A percentile compares a stretch with the other conserved stretches of the same genome.
phyloP scores from a whole-genome alignment of 2,113 vertebrate species.

The Vimba vimba region DNA sequence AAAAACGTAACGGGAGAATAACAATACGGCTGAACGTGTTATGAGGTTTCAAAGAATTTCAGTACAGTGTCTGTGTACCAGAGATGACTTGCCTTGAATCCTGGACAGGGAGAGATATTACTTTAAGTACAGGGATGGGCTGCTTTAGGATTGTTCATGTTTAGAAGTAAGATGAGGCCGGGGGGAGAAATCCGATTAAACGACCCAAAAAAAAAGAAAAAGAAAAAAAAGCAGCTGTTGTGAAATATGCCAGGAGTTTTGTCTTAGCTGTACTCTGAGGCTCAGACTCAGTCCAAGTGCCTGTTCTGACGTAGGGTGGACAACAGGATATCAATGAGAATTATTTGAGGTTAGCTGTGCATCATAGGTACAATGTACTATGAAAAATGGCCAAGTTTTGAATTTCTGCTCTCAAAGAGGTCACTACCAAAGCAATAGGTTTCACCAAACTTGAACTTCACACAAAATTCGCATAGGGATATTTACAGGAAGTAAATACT shows the following conservation, averaged over 20 bases:
- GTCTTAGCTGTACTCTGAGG: background rate
- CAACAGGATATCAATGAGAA: background rate
- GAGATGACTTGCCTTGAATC: slow-evolving; percentile 23
- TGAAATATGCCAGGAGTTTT: background rate
- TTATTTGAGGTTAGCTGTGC: background rate
- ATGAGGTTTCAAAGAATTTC: slow-evolving; percentile 20
- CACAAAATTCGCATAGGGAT: too few species aligned
- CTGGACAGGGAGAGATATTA: slow-evolving; percentile 30
- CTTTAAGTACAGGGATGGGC: slow-evolving; percentile 30
- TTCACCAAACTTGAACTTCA: too few species aligned
- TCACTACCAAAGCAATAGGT: too few species aligned
- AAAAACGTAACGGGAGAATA: slow-evolving; percentile 54
- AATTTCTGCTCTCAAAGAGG: too few species aligned
- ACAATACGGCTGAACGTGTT: slow-evolving; percentile 7
- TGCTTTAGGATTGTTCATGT: slow-evolving; percentile 20
- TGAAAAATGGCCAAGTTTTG: too few species aligned
- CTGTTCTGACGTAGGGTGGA: background rate
- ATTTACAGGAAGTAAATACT: too few species aligned
- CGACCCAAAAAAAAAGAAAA: slow-evolving; percentile 12
- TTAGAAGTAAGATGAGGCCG: slow-evolving; percentile 10
- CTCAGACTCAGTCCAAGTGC: background rate
- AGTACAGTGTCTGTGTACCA: slow-evolving; percentile 18
- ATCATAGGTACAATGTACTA: too few species aligned
- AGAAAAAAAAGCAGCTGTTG: background rate
- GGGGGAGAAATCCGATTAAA: slow-evolving; percentile 32